Conservation (phyloP, 2,888 invertebrate species). For the Eledona agricola region DNA sequence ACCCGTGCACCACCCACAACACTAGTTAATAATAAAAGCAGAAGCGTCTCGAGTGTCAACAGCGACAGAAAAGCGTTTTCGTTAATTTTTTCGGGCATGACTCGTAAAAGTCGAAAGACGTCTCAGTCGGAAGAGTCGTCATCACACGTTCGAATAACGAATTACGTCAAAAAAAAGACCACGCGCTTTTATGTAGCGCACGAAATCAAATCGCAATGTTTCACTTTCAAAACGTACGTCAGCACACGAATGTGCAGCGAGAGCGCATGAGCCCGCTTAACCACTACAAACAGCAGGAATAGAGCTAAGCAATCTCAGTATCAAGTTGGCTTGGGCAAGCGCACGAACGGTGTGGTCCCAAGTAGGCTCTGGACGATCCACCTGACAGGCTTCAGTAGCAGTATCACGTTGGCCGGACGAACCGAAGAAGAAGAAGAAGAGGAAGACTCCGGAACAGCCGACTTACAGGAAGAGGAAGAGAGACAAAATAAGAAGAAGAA, state of each 20-base stretch:
- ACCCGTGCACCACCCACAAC: slow-evolving; percentile 1
- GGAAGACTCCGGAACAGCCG: neutral
- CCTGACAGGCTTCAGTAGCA: slow-evolving; percentile 24
- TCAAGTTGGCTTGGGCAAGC: slow-evolving; percentile 62
- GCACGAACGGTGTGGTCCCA: slow-evolving; percentile 62
- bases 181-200: slow-evolving; percentile 55
- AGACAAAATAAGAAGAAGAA: neutral
- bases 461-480: too few relatives aligned
- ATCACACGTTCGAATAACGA: slow-evolving; percentile 13
- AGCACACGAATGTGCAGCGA: slow-evolving; percentile 46
- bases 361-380: slow-evolving; percentile 52
- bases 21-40: slow-evolving; percentile 12
- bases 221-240: slow-evolving; percentile 64
- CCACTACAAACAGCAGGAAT: slow-evolving; percentile 58
- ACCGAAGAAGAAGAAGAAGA: slow-evolving; percentile 2
- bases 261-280: slow-evolving; percentile 57
- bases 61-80: too few relatives aligned
- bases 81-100: too few relatives aligned
- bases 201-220: slow-evolving; percentile 56
- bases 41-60: too few relatives aligned
- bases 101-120: too few relatives aligned
- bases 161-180: slow-evolving; percentile 57
- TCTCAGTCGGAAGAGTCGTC: neutral
- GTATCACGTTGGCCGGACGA: slow-evolving; percentile 27
- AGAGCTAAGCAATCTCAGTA: slow-evolving; percentile 58